phyloP scores from a whole-genome alignment of 1,140 invertebrate species.

The Paralvinella palmiformis region DNA sequence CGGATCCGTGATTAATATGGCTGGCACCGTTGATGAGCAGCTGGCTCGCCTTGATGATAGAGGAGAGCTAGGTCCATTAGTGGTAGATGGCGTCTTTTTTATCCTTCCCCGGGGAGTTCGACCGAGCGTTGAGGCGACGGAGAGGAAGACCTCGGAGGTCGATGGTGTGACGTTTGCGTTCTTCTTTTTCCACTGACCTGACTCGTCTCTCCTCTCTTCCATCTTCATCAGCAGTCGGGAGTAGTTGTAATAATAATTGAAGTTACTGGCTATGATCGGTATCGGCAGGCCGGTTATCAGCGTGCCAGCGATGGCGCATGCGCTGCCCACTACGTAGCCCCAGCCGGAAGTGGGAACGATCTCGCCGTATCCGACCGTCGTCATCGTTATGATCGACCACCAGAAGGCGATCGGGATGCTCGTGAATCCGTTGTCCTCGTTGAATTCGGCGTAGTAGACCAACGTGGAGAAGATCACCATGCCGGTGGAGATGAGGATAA shows the following conservation, averaged over 20 bases:
- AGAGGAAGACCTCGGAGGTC: no score
- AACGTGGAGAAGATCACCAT: slow-evolving; percentile 19
- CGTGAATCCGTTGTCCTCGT: slow-evolving; percentile 4
- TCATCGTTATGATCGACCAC: slow-evolving; percentile 53
- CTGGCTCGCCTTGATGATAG: no score
- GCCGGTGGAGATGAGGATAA: slow-evolving; percentile 14
- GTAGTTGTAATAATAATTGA: slow-evolving; percentile 44
- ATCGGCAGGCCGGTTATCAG: slow-evolving; percentile 82
- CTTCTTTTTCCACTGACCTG: no score
- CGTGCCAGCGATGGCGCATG: slow-evolving; percentile 79
- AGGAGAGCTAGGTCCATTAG: no score
- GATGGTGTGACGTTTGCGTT: no score
- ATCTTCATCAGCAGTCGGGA: neutral
- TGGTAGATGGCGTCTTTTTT: no score
- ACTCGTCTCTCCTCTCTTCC: no score
- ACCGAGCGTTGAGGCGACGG: no score
- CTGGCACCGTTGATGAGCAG: no score
- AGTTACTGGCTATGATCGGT: slow-evolving; percentile 84
- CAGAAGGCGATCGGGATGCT: slow-evolving; percentile 40
- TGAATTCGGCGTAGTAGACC: slow-evolving; percentile 5
- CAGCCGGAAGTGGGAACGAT: neutral
- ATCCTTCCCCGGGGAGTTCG: no score
- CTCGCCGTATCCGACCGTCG: slow-evolving; percentile 45
- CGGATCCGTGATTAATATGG: no score
- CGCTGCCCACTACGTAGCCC: slow-evolving; percentile 61